Conservation (phyloP, 2,113 vertebrate genomes). For the Promerops cafer region DNA sequence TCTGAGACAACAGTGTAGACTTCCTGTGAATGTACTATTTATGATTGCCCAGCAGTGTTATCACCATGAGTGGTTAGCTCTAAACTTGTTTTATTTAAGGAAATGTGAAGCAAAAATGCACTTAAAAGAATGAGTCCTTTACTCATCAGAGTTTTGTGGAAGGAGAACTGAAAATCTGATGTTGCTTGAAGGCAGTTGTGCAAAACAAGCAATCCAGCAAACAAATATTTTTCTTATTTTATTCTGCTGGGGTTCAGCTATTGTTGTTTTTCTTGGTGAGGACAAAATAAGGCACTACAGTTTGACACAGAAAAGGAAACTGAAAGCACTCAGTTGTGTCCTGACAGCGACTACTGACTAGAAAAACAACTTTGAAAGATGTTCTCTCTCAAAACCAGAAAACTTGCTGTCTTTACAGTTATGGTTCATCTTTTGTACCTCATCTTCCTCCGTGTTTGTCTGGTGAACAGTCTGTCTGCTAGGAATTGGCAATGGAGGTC, state of each 20-base stretch:
- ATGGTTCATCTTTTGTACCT: slow-evolving; percentile 34
- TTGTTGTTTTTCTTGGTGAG: not conserved
- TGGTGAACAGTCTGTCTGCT: slow-evolving; percentile 34
- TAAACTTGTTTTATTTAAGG: not conserved
- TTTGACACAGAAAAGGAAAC: slow-evolving; percentile 1
- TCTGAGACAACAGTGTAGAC: not conserved
- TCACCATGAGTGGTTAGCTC: not conserved
- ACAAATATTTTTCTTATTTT: not conserved
- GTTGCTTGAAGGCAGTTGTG: not conserved
- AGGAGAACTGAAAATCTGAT: not conserved
- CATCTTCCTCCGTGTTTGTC: slow-evolving; percentile 6
- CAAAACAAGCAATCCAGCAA: not conserved
- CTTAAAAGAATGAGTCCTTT: not conserved
- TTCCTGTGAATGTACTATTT: not conserved
- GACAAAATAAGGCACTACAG: not conserved
- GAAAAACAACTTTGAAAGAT: not conserved
- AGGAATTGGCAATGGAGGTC: slow-evolving; percentile 60
- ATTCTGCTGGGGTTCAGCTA: not conserved
- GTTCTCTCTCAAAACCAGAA: not conserved
- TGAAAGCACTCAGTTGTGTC: not conserved
- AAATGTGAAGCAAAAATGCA: not conserved
- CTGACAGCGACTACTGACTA: not conserved
- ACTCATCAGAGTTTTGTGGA: not conserved
- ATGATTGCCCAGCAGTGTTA: not conserved
- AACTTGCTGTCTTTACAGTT: not conserved